A percentile compares a stretch with the other conserved stretches of the same genome.
phyloP scores from a whole-genome alignment of 2,797 vertebrate species.

The Sparus aurata region DNA sequence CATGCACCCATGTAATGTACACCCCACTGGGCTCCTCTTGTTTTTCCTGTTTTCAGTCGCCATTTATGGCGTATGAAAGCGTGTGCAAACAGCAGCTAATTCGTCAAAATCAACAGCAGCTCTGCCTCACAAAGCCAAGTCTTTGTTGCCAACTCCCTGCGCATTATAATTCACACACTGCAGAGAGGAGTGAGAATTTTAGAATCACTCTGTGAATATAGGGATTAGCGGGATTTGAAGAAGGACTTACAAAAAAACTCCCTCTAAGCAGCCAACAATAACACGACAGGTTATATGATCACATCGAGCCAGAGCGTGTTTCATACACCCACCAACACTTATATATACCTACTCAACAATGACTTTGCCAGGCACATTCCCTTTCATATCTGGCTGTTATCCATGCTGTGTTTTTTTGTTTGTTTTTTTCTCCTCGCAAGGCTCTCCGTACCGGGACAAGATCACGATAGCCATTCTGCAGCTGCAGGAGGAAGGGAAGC shows the following conservation, averaged over 20 bases:
- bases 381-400: constrained; percentile 27
- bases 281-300: constrained; percentile 74
- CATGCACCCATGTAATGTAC: constrained; percentile 44
- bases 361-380: constrained; percentile 17
- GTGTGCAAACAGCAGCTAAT: constrained; percentile 67
- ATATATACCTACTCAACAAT: constrained; percentile 37
- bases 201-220: constrained; percentile 73
- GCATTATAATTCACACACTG: constrained; percentile 70
- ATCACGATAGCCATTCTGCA: constrained; percentile 99
- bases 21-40: constrained; percentile 55
- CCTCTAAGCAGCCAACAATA: constrained; percentile 72
- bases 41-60: constrained; percentile 27
- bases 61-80: constrained; percentile 46
- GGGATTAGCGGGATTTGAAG: constrained; percentile 79
- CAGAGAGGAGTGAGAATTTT: constrained; percentile 70
- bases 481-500: constrained; percentile 97
- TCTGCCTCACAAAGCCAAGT: constrained; percentile 62
- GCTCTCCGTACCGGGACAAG: constrained; percentile 97
- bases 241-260: constrained; percentile 72
- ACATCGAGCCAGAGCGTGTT: constrained; percentile 48
- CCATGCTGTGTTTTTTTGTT: constrained; percentile 17
- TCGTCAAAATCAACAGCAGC: constrained; percentile 71
- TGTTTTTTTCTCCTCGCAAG: constrained; percentile 82
- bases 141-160: constrained; percentile 71
- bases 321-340: constrained; percentile 51